A percentile compares a stretch with the other conserved stretches of the same genome.
Evolutionary conservation across 2,888 invertebrate genomes (phyloP).

Genomic region (Pollenia angustigena): DNA sequence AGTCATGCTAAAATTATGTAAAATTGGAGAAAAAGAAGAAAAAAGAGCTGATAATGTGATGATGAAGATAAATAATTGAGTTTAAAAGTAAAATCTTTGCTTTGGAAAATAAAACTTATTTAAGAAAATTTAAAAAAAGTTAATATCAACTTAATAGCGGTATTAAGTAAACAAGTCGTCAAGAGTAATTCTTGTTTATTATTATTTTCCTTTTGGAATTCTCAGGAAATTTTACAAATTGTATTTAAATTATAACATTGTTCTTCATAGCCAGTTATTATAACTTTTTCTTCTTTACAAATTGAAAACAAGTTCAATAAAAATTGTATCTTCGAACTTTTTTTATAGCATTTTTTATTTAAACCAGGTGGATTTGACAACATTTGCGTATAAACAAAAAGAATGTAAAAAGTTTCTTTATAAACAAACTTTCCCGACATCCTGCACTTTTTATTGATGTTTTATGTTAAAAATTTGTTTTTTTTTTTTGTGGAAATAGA

Average conservation of each 20-base stretch:
- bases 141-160: background rate
- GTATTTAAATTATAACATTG: background rate
- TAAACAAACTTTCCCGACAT: no score
- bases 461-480: no score
- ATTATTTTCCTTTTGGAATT: no score
- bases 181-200: no score
- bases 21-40: background rate
- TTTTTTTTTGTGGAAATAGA: no score
- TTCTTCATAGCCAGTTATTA: background rate
- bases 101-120: no score
- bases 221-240: no score
- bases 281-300: background rate
- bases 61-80: background rate
- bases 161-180: no score
- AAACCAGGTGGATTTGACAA: background rate
- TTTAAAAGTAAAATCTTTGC: no score
- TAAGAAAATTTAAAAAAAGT: background rate
- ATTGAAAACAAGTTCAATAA: background rate
- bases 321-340: background rate
- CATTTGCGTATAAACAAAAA: constrained; percentile 14
- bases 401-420: constrained; percentile 20
- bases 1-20: background rate
- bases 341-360: background rate
- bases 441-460: no score
- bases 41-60: background rate